Evolutionary conservation across 2,113 vertebrate species (phyloP), one percentile per base, ranked within the genome.

Genomic region (Stomatorhinus ivindoensis): DNA sequence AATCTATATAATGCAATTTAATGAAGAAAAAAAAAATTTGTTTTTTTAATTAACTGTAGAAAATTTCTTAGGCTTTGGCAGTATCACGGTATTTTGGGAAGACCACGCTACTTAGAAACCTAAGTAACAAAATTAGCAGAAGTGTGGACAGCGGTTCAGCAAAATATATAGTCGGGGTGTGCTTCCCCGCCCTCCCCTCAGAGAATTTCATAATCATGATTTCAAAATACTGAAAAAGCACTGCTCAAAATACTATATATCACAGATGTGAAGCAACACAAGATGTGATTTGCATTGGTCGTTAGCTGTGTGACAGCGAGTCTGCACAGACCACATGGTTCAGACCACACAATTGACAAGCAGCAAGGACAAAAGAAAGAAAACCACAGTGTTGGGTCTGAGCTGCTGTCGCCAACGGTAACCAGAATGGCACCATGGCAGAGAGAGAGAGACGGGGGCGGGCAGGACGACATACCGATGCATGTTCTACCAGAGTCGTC

Each of bases 401-500:
- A 31, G 3, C 9, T 27, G 61, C 9, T 31, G n/a, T 65, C n/a
- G 3, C n/a, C 69, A 39, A 76, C 17, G 69, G 31, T 17, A 39
- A 73, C 27, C 24, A 27, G 58, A 73, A 35, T 13, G 21, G 31
- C 10, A 73, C 69, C 31, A 39, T 15, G 27, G 15, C 35, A 55
- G 73, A 82, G 21, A 73, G 24, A 24, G 10, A 17, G 9, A 53
- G 21, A 47, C 11, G 27, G 86, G 51, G 17, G 47, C 3, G 3
- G n/a, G 5, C 47, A 10, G 50, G 85, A 21, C 24, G 88, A 95
- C 95, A 87, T 95, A 99, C 98, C 98, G 69, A 99, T 96, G 93
- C 98, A 99, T 0, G 95, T 98, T 87, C 98, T 96, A 76, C 98
- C 98, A 48, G 96, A 97, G 91, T 96, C 93, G 91, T 99, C 98